Base-by-base conservation (phyloP, 2,113 vertebrate species). In the Bufo bufo region DNA sequence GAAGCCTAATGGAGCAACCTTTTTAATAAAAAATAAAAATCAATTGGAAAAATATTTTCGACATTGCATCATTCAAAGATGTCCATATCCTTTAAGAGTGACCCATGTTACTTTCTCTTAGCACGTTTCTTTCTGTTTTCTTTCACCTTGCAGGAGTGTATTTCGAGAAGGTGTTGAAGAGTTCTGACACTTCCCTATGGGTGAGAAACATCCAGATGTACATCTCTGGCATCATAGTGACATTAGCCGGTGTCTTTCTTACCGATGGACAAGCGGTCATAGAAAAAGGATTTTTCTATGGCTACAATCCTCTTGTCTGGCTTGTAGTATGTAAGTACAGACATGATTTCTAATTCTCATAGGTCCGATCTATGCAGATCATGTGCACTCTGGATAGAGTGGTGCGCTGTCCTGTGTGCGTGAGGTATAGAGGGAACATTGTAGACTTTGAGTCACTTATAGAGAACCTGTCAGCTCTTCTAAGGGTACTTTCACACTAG, bases 201-300 rank as follows among this genome's bases (percentile, higher is more conserved):
- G 97, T 99, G 93, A 96, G 98, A 92, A 99, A 99, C 90, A 99
- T 99, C 92, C 98, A 99, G 92, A 97, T 99, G 97, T 99, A 99
- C 91, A 92, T 99, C 17, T 98, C 98, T 0, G 98, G 98, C 77
- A 99, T 99, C 58, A 86, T 92, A 84, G 94, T 99, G 92, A 99
- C 98, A 10, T 92, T 97, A 82, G 82, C 93, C 23, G 97, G 94
- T 0, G 96, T 99, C 87, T 97, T 91, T 90, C 6, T 96, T 90
- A 96, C 92, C 1, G 98, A 99, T 0, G 97, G 97, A 71, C 87
- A 93, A 4, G 90, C 94, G 52, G 94, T 99, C 77, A 89, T 96
- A 9, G 95, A 97, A 92, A 99, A 97, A 87, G 98, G 98, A 19
- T 99, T 99, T 94, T 98, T 99, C 92, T 96, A 95, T 79, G 98